Percentiles rank a stretch among this genome's conserved stretches.
Evolutionary conservation across 2,113 vertebrate species (phyloP).

Genomic region (Thalassoma bifasciatum): DNA sequence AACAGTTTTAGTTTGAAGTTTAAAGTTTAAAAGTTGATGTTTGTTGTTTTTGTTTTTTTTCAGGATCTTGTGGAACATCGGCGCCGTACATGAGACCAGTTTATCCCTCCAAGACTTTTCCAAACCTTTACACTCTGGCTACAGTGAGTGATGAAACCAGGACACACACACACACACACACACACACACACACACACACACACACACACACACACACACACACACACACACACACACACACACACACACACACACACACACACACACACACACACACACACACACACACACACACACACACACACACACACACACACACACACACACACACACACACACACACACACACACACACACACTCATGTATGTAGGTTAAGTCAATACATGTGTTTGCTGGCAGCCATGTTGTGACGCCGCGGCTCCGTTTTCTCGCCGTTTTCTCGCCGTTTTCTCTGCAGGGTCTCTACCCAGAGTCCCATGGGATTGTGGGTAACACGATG

Average conservation of each 20-base stretch:
- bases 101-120: slow-evolving; percentile 97
- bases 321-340: slow-evolving; percentile 20
- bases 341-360: slow-evolving; percentile 28
- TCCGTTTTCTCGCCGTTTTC: background rate
- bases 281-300: slow-evolving; percentile 30
- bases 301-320: slow-evolving; percentile 11
- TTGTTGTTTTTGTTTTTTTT: slow-evolving; percentile 28
- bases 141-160: slow-evolving; percentile 85
- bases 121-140: slow-evolving; percentile 95
- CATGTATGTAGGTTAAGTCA: slow-evolving; percentile 15
- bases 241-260: slow-evolving; percentile 25
- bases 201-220: slow-evolving; percentile 25
- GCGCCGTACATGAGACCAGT: slow-evolving; percentile 95
- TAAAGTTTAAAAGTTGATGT: too few species aligned
- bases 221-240: slow-evolving; percentile 12
- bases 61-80: slow-evolving; percentile 93
- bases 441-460: slow-evolving; percentile 81
- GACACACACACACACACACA: slow-evolving; percentile 29
- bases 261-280: slow-evolving; percentile 8
- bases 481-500: slow-evolving; percentile 98
- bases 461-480: slow-evolving; percentile 98
- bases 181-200: slow-evolving; percentile 20
- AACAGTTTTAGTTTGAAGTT: too few species aligned
- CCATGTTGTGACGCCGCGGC: background rate
- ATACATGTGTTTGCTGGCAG: slow-evolving; percentile 6